phyloP scores from a whole-genome alignment of 1,140 invertebrate species.

The Berghia stephanieae region DNA sequence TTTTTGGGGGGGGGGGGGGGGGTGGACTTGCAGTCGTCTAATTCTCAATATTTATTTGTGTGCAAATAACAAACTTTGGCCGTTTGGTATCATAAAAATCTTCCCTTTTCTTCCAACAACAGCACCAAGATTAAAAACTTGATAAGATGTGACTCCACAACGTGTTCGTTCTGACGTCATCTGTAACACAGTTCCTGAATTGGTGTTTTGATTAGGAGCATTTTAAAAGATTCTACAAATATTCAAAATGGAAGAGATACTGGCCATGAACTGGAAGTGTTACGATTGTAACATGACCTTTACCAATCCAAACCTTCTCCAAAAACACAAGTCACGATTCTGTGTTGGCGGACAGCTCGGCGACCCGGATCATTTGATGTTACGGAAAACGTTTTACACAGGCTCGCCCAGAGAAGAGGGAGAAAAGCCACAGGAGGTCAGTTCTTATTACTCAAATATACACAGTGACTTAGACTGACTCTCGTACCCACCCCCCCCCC shows the following conservation, averaged over 20 bases:
- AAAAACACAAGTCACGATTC: slow-evolving; percentile 54
- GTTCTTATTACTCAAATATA: slow-evolving; percentile 16
- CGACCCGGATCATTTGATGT: slow-evolving; percentile 45
- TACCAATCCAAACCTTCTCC: slow-evolving; percentile 43
- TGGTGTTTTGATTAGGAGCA: neutral
- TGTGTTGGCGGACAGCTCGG: slow-evolving; percentile 52
- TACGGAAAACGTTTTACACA: slow-evolving; percentile 37
- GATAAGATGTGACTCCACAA: too few relatives aligned
- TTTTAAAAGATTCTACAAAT: neutral
- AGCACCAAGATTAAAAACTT: too few relatives aligned
- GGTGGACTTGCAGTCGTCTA: too few relatives aligned
- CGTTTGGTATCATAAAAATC: too few relatives aligned
- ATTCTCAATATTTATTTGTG: too few relatives aligned
- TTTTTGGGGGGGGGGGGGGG: too few relatives aligned
- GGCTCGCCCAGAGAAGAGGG: slow-evolving; percentile 27
- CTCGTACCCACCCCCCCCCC: too few relatives aligned
- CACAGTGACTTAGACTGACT: neutral
- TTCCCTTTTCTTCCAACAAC: too few relatives aligned
- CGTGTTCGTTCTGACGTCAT: too few relatives aligned
- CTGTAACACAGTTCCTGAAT: too few relatives aligned
- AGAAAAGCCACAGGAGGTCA: slow-evolving; percentile 40
- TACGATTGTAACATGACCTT: slow-evolving; percentile 58
- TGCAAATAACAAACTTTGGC: too few relatives aligned
- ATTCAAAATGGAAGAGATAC: slow-evolving; percentile 21
- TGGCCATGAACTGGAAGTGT: slow-evolving; percentile 41